Evolutionary conservation across 2,888 invertebrate genomes (phyloP), one percentile per base, ranked within the genome.

Genomic region (Drepana falcataria): DNA sequence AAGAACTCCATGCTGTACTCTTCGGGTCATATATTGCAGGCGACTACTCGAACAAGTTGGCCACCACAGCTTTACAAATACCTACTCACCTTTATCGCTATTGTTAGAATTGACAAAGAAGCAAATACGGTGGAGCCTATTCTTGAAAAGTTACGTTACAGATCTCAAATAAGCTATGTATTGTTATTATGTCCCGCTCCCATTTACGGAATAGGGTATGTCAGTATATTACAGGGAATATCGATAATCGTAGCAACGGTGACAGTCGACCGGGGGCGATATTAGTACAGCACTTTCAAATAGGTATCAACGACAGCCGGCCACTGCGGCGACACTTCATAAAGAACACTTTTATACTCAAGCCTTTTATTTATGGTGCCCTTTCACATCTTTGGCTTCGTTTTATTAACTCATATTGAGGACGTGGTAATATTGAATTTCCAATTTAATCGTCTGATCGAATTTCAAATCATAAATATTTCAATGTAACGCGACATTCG

Each of bases 271-370:
- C 79, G 69, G 68, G 75, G 79, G 76, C 80, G 82, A 88, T 88
- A 88, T 89, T 86, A 21, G 21, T 21, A 85, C 84, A 82, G 83
- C 83, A 87, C 82, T 86, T 84, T 85, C 83, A 86, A 88, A 87
- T 88, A 85, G 85, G 86, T 87, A 88, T 85, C 85, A 88, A 73
- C 79, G 83, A 64, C 82, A 79, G 80, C 72, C 79, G 80, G 81
- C 73, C 70, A 73, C 77, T 79, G 83, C 71, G 85, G 85, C 81
- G 82, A 85, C 88, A 87, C 88, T 89, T 88, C 90, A 88, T 91
- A 90, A 88, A 89, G 87, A 85, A 85, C 83, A 87, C 88, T 89
- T 88, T 88, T 87, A 85, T 86, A 85, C 85, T 83, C 82, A 81
- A 85, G 83, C 85, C 85, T 86, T 87, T 88, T 87, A 88, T 88